Evolutionary conservation across 2,113 vertebrate species (phyloP), one percentile per base, ranked within the genome.

Genomic region (Naja naja): DNA sequence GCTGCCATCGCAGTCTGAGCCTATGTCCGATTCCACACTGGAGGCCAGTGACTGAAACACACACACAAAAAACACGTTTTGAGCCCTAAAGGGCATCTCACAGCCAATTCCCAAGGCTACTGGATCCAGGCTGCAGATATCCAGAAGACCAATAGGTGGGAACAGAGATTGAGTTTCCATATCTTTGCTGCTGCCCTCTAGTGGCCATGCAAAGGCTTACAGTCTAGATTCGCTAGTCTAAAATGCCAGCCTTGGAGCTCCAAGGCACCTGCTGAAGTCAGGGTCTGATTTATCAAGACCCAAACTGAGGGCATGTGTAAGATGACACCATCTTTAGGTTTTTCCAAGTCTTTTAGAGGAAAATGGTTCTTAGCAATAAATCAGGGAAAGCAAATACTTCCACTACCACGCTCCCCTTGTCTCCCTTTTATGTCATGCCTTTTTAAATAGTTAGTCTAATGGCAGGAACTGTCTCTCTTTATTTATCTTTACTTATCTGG

Each of bases 41-140:
- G 92, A 93, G 8, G 81, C 55, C 34, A 93, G 89, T 30, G 92
- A 93, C 92, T 93, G 89, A 87, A 93, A 93, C 2, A 90, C 45
- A 92, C 23, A 60, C 9, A 60, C 7, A 64, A 23, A 60, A 60
- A 8, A 30, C 85, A 89, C 64, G n/a, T 56, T 2, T 53, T 53
- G 16, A 53, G 22, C 39, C 45, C 45, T 22, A 1, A 30, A 12
- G 7, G 34, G 30, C 45, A 12, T 3, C 30, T 56, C 22, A 1
- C 54, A 8, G 39, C 27, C 3, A 0, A 45, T 23, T 12, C 55
- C 74, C 14, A 43, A 49, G 58, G 25, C 22, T 7, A 22, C 2
- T 0, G 12, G 14, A 56, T 58, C 56, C 45, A 3, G 34, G 69
- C 69, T 39, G n/a, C 34, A 81, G 34, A 20, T 81, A 39, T 39